Conservation (phyloP, 2,888 invertebrate species). For the Chloroclystis v-ata region DNA sequence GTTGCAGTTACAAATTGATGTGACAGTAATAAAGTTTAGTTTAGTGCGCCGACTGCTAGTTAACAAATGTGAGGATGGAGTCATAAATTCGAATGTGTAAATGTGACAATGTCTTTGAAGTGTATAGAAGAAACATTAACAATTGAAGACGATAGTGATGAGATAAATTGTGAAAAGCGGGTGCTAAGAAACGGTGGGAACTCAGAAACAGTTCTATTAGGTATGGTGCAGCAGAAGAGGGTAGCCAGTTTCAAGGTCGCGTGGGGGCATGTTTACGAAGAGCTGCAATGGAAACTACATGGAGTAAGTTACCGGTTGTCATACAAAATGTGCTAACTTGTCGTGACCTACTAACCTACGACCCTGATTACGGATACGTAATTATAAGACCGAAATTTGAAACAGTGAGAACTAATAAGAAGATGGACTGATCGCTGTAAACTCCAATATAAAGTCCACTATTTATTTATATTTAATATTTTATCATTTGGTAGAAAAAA, state of each 20-base stretch:
- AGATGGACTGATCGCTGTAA: no score
- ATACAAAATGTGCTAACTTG: conserved; percentile 20
- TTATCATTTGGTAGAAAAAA: no score
- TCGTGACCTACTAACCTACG: neutral
- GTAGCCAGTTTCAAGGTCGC: conserved; percentile 45
- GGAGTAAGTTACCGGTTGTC: conserved; percentile 44
- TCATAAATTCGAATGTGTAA: conserved; percentile 20
- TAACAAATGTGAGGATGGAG: conserved; percentile 15
- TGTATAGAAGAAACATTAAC: no score
- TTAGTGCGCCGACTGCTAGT: conserved; percentile 9
- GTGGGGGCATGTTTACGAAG: conserved; percentile 64
- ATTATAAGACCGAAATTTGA: neutral
- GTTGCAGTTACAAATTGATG: conserved; percentile 21
- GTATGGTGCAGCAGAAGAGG: conserved; percentile 26
- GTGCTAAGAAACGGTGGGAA: conserved; percentile 26
- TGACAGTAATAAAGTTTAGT: conserved; percentile 16
- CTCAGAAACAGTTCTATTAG: conserved; percentile 1
- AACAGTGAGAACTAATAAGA: no score
- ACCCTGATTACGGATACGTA: conserved; percentile 1
- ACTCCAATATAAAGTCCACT: no score
- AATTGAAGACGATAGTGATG: conserved; percentile 40
- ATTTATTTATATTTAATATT: no score
- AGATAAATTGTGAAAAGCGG: conserved; percentile 23
- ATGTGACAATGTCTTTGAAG: conserved; percentile 39
- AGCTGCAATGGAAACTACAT: conserved; percentile 53